Evolutionary conservation across 2,888 invertebrate genomes (phyloP), one percentile per base, ranked within the genome.

Genomic region (Dendrolimus houi): DNA sequence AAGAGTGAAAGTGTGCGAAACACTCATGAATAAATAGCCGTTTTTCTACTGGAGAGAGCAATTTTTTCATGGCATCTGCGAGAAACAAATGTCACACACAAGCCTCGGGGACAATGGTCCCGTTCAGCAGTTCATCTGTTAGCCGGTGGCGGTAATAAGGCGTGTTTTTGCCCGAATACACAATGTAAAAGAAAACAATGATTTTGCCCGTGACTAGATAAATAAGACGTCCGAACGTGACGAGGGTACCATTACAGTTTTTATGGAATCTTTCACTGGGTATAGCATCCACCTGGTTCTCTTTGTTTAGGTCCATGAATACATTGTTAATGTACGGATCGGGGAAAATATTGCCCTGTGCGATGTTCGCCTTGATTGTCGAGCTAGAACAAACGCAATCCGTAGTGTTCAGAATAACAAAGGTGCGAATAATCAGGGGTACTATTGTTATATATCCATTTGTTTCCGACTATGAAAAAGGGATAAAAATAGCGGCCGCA

Each of bases 191-290:
- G 81, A 81, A 86, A 85, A 88, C 88, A 86, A 87, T 87, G 85
- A 87, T 85, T 85, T 87, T 82, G 80, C 78, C 78, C 77, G 81
- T 83, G 85, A 84, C 85, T 87, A 87, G 86, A 87, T 87, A 89
- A 88, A 87, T 87, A 87, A 87, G 84, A 87, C 81, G 86, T 85
- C 84, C 77, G 77, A 70, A 80, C 82, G 84, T 88, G 88, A 89
- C 83, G 79, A 85, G 89, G 88, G 87, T 87, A 76, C 76, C 79
- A 82, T 84, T 84, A 83, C 80, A 81, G 80, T 86, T 87, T 87
- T 87, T 86, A 85, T 81, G 76, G 85, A 84, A 83, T 84, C 83
- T 83, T 83, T 85, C 79, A 83, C 78, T 75, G 74, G 70, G 71
- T 70, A 69, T 68, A 72, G 69, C 71, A 72, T 74, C 75, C 81